These are phyloP conservation scores for Ips nitidus DNA, from an alignment of 1,140 invertebrate genomes.

Conservation along the genomic window DNA sequence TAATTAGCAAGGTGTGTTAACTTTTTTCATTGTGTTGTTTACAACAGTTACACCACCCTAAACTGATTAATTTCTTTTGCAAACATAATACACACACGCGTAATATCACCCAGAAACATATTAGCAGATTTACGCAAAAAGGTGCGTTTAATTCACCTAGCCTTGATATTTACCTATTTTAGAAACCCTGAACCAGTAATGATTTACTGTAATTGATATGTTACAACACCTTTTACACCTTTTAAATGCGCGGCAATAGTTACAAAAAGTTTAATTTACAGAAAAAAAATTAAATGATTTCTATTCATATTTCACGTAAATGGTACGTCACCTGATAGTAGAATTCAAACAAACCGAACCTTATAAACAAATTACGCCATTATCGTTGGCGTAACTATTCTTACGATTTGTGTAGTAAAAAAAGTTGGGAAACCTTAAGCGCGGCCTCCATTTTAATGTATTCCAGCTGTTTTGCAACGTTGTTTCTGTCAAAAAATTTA, in stretches of 20 bases:
- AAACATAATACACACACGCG: no score
- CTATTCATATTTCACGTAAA: no score
- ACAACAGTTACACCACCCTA: no score
- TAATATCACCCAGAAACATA: not conserved
- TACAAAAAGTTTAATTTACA: not conserved
- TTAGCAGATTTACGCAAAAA: slow-evolving; percentile 24
- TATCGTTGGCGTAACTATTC: slow-evolving; percentile 28
- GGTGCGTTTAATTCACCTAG: slow-evolving; percentile 25
- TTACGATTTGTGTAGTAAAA: slow-evolving; percentile 32
- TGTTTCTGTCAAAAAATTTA: not conserved
- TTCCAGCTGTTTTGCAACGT: slow-evolving; percentile 31
- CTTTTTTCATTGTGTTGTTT: no score
- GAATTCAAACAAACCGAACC: slow-evolving; percentile 19
- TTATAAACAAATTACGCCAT: slow-evolving; percentile 23
- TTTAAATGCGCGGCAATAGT: not conserved
- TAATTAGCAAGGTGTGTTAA: no score
- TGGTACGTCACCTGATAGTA: not conserved
- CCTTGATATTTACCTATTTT: slow-evolving; percentile 32
- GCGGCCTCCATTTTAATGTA: slow-evolving; percentile 34
- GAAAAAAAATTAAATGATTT: not conserved
- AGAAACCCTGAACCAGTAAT: slow-evolving; percentile 21
- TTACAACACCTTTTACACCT: slow-evolving; percentile 5
- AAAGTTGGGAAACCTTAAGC: slow-evolving; percentile 26
- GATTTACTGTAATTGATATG: slow-evolving; percentile 8
- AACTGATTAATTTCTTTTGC: no score